Percentiles rank a stretch among this genome's conserved stretches.
These are phyloP conservation scores for Theropithecus gelada DNA, from an alignment of 2,113 vertebrate genomes.

Conservation along the genomic window DNA sequence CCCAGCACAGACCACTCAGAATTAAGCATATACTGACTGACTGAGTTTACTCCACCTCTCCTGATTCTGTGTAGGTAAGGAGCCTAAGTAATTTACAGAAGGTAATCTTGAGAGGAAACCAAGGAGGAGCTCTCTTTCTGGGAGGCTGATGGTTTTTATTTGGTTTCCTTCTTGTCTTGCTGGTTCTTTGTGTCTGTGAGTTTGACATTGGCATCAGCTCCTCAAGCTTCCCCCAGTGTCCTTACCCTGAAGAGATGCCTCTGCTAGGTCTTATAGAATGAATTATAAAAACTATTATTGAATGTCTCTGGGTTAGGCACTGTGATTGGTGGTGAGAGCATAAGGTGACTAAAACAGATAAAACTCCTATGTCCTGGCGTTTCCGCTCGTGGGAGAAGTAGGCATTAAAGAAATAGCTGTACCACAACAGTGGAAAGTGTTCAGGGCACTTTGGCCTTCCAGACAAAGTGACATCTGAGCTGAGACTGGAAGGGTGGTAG, in stretches of 20 bases:
- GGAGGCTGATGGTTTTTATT: neutral
- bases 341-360: neutral
- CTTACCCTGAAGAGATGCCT: neutral
- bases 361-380: neutral
- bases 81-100: neutral
- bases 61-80: neutral
- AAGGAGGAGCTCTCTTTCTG: neutral
- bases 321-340: neutral
- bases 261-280: neutral
- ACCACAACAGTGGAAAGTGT: rapidly evolving
- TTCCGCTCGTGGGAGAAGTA: neutral
- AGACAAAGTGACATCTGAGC: neutral
- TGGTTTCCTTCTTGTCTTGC: neutral
- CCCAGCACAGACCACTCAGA: neutral
- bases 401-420: neutral
- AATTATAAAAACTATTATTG: neutral
- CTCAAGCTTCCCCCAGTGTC: neutral
- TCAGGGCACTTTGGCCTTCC: neutral
- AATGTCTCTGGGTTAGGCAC: neutral
- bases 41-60: neutral
- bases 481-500: neutral
- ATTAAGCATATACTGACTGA: neutral
- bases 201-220: neutral
- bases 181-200: neutral
- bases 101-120: neutral